A percentile compares a stretch with the other conserved stretches of the same genome.
phyloP scores from a whole-genome alignment of 1,140 invertebrate species.

The Callitettix versicolor region DNA sequence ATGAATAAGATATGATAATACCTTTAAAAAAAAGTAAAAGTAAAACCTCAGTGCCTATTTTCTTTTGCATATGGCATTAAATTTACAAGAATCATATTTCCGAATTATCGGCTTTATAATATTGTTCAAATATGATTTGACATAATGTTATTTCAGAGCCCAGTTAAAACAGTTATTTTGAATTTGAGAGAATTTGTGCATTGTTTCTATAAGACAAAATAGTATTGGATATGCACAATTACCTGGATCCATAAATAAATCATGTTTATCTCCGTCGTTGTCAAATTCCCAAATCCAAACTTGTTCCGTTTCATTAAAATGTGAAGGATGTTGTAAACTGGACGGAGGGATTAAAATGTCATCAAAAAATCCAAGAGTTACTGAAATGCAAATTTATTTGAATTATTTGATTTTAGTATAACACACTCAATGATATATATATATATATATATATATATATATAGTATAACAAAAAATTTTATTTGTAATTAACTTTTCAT shows the following conservation, averaged over 20 bases:
- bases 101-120: too few relatives aligned
- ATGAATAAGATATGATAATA: too few relatives aligned
- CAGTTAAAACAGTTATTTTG: too few relatives aligned
- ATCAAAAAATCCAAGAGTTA: conserved; percentile 89
- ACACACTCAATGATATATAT: not conserved
- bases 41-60: too few relatives aligned
- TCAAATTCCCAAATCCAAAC: conserved; percentile 94
- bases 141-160: too few relatives aligned
- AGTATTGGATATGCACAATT: too few relatives aligned
- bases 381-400: conserved; percentile 40
- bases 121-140: too few relatives aligned
- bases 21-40: too few relatives aligned
- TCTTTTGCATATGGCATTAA: too few relatives aligned
- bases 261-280: conserved; percentile 70
- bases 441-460: not conserved
- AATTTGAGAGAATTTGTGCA: too few relatives aligned
- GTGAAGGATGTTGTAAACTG: conserved; percentile 78
- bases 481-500: not conserved
- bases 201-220: too few relatives aligned
- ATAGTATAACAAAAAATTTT: not conserved
- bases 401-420: not conserved
- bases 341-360: conserved; percentile 85
- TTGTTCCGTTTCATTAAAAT: conserved; percentile 88
- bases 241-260: conserved; percentile 79
- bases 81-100: too few relatives aligned